Conservation (phyloP, 2,888 invertebrate genomes). For the Petrolisthes manimaculis region DNA sequence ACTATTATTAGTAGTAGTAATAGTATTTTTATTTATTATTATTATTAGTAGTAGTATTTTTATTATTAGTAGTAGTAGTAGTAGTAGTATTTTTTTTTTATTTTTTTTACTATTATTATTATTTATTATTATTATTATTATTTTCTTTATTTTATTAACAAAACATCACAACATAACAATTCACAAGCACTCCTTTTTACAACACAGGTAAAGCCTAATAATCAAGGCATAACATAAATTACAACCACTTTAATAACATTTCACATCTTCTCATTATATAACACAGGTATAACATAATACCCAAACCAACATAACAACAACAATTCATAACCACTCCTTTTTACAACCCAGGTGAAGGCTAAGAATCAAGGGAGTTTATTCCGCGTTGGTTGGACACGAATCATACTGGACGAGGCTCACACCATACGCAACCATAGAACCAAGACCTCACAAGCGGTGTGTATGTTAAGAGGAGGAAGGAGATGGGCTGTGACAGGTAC, state of each 20-base stretch:
- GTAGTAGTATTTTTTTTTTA: neutral
- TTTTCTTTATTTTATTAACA: no score
- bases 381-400: slow-evolving; percentile 84
- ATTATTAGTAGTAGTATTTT: no score
- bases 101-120: neutral
- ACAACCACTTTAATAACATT: no score
- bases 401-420: slow-evolving; percentile 95
- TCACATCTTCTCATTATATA: no score
- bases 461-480: slow-evolving; percentile 75
- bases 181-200: no score
- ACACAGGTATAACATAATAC: neutral
- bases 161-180: no score
- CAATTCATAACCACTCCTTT: neutral
- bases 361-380: slow-evolving; percentile 73
- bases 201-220: no score
- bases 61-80: no score
- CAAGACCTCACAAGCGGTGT: slow-evolving; percentile 80
- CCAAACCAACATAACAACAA: no score
- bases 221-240: no score
- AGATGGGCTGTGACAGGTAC: slow-evolving; percentile 94
- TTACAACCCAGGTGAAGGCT: slow-evolving; percentile 45
- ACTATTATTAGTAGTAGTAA: no score
- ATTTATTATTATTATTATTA: neutral
- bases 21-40: no score
- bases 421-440: slow-evolving; percentile 89